Evolutionary conservation across 2,797 vertebrate species (phyloP).

Genomic region (Diplodus sargus): DNA sequence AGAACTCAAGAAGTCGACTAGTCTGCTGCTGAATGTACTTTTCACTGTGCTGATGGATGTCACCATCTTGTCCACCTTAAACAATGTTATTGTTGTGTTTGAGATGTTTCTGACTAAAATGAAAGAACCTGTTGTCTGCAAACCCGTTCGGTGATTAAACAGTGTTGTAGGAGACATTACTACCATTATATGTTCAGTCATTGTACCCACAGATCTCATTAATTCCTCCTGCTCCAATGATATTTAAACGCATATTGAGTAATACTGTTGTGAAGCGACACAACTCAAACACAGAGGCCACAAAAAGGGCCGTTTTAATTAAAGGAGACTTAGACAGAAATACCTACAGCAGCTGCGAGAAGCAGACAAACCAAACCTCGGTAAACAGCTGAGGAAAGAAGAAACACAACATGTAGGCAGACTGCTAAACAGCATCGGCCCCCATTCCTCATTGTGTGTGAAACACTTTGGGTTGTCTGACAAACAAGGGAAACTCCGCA

Average conservation of each 20-base stretch:
- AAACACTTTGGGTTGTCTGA: neutral
- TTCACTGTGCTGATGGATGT: no score
- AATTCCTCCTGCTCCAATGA: neutral
- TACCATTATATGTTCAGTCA: neutral
- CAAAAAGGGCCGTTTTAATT: neutral
- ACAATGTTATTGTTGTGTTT: neutral
- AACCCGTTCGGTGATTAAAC: neutral
- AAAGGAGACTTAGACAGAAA: neutral
- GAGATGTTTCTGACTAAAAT: neutral
- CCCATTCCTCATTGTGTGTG: neutral
- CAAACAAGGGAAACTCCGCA: neutral
- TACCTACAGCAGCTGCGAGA: neutral
- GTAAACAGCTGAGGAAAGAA: neutral
- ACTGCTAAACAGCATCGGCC: neutral
- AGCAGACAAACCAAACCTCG: neutral
- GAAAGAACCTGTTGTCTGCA: neutral
- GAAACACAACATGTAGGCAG: neutral
- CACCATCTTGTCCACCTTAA: neutral
- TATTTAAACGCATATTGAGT: neutral
- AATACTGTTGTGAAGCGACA: neutral
- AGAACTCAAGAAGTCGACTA: no score
- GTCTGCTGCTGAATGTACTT: no score
- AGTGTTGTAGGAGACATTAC: conserved; percentile 1
- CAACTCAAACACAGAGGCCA: neutral
- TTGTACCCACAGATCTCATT: neutral